Conservation (phyloP, 2,113 vertebrate species). For the Laticauda laticaudata region DNA sequence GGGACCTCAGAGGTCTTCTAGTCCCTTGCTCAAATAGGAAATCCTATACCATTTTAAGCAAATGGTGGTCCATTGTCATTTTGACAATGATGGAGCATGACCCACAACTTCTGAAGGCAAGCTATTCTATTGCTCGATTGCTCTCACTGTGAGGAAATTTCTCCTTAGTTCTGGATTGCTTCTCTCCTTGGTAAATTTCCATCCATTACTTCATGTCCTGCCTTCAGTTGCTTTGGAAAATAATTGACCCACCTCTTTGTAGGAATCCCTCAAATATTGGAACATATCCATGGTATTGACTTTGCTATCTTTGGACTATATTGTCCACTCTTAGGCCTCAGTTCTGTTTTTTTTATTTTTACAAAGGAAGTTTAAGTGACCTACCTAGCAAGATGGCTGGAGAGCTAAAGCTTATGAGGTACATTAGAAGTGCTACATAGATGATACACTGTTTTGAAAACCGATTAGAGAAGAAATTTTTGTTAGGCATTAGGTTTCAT, state of each 20-base stretch:
- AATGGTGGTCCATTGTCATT: neutral
- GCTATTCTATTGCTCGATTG: neutral
- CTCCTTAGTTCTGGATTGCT: neutral
- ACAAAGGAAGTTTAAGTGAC: neutral
- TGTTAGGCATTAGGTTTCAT: constrained; percentile 48
- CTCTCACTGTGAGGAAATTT: neutral
- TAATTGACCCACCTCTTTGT: neutral
- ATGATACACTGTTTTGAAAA: constrained; percentile 26
- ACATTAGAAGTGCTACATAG: neutral
- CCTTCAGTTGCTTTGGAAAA: neutral
- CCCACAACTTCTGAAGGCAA: neutral
- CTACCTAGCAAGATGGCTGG: neutral
- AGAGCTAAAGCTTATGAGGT: neutral
- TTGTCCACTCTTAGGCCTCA: neutral
- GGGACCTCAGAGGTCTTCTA: neutral
- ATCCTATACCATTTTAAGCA: neutral
- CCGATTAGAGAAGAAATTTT: constrained; percentile 32
- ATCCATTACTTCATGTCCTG: neutral
- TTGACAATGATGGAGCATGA: neutral
- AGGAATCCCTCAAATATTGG: neutral
- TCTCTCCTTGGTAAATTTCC: neutral
- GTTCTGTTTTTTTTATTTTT: neutral
- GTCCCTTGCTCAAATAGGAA: too few relatives aligned
- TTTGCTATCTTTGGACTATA: neutral
- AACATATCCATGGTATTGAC: neutral